Percentiles rank a stretch among this genome's conserved stretches.
These are phyloP conservation scores for Apostichopus californicus DNA, from an alignment of 35 echinoderm and acorn worm species.

Conservation along the genomic window DNA sequence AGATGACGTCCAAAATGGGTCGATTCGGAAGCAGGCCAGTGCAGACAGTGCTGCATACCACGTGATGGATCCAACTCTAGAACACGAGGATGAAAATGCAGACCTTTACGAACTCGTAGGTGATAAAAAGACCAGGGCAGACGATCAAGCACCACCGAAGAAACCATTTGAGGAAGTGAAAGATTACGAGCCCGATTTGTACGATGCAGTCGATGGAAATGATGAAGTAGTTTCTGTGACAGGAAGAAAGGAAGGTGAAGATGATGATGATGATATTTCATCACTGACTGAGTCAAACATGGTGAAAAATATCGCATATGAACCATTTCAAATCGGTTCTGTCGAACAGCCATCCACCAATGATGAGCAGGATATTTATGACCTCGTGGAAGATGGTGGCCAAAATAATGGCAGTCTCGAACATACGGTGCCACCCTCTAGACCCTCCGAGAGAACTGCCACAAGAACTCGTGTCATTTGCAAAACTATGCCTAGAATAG, in stretches of 20 bases:
- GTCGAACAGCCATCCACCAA: not conserved
- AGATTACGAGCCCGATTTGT: not conserved
- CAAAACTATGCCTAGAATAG: not conserved
- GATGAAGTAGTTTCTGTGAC: not conserved
- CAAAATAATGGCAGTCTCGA: not conserved
- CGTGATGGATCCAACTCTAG: not conserved
- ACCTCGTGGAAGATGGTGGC: not conserved
- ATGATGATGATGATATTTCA: not conserved
- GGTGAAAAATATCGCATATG: not conserved
- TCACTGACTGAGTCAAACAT: not conserved
- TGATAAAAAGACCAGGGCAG: not conserved
- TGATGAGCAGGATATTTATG: not conserved
- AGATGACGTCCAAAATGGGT: too few species aligned
- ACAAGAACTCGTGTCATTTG: not conserved
- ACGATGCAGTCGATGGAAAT: not conserved
- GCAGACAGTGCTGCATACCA: not conserved
- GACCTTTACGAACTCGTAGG: not conserved
- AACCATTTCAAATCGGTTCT: not conserved
- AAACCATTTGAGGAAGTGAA: not conserved
- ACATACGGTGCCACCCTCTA: not conserved
- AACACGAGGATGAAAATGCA: not conserved
- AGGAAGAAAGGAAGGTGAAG: not conserved
- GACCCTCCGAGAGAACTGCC: not conserved
- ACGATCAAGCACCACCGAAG: not conserved
- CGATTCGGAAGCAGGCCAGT: too few species aligned